Evolutionary conservation across 2,113 vertebrate species (phyloP).

Genomic region (Brachionichthys hirsutus): DNA sequence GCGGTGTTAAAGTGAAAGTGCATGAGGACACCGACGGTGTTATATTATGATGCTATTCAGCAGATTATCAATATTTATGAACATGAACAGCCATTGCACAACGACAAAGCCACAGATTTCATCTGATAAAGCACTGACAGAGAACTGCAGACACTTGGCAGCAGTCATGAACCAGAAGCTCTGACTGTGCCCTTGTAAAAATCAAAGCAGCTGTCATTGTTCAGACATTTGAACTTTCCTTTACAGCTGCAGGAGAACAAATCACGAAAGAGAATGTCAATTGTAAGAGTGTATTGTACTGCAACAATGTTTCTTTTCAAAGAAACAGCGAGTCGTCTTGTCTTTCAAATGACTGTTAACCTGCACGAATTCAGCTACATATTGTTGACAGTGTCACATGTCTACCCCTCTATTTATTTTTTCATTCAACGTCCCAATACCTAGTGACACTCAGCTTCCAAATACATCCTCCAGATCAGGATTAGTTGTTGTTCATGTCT

Average conservation of each 20-base stretch:
- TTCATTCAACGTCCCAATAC: too few species aligned
- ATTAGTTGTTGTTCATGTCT: too few species aligned
- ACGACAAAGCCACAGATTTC: neutral
- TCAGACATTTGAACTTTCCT: conserved; percentile 38
- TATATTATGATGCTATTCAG: neutral
- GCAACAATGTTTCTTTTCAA: too few species aligned
- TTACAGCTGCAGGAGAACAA: conserved; percentile 16
- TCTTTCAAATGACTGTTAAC: too few species aligned
- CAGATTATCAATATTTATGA: conserved; percentile 3
- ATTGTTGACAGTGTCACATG: too few species aligned
- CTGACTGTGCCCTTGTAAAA: conserved; percentile 27
- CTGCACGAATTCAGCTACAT: too few species aligned
- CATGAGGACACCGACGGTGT: neutral
- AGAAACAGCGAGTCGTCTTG: too few species aligned
- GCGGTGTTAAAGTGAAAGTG: neutral
- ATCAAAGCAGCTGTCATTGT: conserved; percentile 28
- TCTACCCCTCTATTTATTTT: too few species aligned
- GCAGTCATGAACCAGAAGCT: conserved; percentile 21
- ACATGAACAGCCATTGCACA: neutral
- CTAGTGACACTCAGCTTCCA: too few species aligned
- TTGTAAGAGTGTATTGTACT: too few species aligned
- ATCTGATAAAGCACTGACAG: conserved; percentile 9
- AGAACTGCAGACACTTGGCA: conserved; percentile 8
- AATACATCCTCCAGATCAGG: too few species aligned
- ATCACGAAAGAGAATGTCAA: neutral